These are phyloP conservation scores for Corythoichthys haematopterus DNA, from an alignment of 2,113 vertebrate species.

Conservation along the genomic window DNA sequence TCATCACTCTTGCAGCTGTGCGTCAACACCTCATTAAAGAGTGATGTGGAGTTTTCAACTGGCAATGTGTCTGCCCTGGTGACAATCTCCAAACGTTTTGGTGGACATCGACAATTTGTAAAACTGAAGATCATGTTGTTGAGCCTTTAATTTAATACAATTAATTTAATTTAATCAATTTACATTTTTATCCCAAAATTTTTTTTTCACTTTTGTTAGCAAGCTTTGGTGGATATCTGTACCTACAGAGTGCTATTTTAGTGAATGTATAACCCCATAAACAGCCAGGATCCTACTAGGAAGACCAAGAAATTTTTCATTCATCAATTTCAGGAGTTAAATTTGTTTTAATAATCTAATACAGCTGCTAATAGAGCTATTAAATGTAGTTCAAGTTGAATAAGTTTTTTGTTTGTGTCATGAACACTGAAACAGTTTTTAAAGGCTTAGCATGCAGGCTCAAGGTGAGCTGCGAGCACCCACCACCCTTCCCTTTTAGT, in stretches of 20 bases:
- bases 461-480: conserved; percentile 41
- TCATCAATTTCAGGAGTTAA: background rate
- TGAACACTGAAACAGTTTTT: conserved; percentile 39
- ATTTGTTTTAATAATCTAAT: background rate
- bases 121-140: no score
- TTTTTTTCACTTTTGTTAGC: no score
- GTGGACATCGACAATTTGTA: no score
- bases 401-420: conserved; percentile 41
- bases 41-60: no score
- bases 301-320: background rate
- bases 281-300: background rate
- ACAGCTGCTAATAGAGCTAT: conserved; percentile 1
- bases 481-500: conserved; percentile 40
- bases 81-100: no score
- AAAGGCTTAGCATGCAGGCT: conserved; percentile 55
- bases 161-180: no score
- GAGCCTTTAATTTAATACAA: no score
- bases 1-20: no score
- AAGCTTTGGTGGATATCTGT: background rate
- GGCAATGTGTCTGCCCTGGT: no score
- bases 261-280: background rate
- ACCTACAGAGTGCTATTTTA: background rate
- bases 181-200: no score
- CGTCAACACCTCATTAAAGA: no score
- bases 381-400: conserved; percentile 38